These are phyloP conservation scores for Acleris sparsana DNA, from an alignment of 2,888 invertebrate species.

Conservation along the genomic window DNA sequence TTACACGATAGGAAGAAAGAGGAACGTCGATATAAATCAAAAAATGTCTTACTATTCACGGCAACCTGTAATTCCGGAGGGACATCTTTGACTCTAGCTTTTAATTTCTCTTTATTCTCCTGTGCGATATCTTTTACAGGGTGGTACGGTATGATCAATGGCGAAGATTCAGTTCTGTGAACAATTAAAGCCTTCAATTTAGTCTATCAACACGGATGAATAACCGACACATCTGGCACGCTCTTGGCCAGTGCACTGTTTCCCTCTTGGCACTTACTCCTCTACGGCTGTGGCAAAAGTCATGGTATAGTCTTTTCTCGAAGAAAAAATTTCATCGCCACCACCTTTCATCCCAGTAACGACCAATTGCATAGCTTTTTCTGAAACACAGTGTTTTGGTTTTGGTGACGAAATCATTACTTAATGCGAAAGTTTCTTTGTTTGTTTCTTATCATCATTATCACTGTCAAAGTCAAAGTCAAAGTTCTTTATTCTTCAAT, in stretches of 20 bases:
- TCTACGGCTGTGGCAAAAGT: conserved; percentile 54
- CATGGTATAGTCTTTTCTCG: conserved; percentile 55
- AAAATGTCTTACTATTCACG: conserved; percentile 55
- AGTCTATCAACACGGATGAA: no score
- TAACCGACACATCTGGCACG: no score
- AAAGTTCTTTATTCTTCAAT: no score
- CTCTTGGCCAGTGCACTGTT: background rate
- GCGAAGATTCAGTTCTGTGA: conserved; percentile 56
- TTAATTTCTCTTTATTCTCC: conserved; percentile 56
- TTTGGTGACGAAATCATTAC: no score
- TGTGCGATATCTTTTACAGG: conserved; percentile 66
- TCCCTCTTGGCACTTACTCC: conserved; percentile 52
- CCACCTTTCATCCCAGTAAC: conserved; percentile 59
- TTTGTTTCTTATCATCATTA: no score
- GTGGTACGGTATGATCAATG: conserved; percentile 54
- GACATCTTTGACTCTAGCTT: conserved; percentile 49
- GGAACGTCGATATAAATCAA: no score
- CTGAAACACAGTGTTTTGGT: conserved; percentile 41
- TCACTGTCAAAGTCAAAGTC: no score
- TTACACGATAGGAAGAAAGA: no score
- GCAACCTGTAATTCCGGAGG: conserved; percentile 52
- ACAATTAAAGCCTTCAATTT: no score
- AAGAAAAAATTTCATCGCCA: conserved; percentile 48
- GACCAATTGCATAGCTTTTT: conserved; percentile 51
- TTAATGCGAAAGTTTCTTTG: no score